These are phyloP conservation scores for Drosophila setosimentum DNA, from an alignment of 2,888 invertebrate genomes.

Conservation along the genomic window DNA sequence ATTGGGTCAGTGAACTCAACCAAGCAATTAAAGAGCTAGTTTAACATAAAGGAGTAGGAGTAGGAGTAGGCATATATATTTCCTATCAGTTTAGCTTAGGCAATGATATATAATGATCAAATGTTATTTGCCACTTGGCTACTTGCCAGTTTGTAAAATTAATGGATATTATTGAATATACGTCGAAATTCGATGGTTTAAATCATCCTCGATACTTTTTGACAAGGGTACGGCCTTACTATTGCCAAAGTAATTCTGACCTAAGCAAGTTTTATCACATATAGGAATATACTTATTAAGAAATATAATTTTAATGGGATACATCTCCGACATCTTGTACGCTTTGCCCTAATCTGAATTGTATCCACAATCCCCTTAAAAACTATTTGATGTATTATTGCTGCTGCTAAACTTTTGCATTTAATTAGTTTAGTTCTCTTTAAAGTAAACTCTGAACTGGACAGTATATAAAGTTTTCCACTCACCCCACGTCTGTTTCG, in stretches of 20 bases:
- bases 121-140: no score
- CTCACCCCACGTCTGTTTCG: conserved; percentile 34
- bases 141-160: neutral
- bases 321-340: neutral
- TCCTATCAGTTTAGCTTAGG: neutral
- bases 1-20: conserved; percentile 64
- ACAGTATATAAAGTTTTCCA: conserved; percentile 1
- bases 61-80: conserved; percentile 1
- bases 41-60: neutral
- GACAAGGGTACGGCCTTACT: neutral
- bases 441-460: conserved; percentile 6
- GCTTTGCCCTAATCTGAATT: neutral
- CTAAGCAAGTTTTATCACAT: neutral
- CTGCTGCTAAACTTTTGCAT: neutral
- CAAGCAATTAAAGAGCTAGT: neutral
- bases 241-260: neutral
- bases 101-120: conserved; percentile 3
- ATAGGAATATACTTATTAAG: neutral
- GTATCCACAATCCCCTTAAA: neutral
- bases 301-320: neutral
- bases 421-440: neutral
- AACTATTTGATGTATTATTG: neutral
- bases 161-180: no score
- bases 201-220: neutral
- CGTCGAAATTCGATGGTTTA: neutral